Evolutionary conservation across 2,797 vertebrate genomes (phyloP).

Genomic region (Rallus crepitans): DNA sequence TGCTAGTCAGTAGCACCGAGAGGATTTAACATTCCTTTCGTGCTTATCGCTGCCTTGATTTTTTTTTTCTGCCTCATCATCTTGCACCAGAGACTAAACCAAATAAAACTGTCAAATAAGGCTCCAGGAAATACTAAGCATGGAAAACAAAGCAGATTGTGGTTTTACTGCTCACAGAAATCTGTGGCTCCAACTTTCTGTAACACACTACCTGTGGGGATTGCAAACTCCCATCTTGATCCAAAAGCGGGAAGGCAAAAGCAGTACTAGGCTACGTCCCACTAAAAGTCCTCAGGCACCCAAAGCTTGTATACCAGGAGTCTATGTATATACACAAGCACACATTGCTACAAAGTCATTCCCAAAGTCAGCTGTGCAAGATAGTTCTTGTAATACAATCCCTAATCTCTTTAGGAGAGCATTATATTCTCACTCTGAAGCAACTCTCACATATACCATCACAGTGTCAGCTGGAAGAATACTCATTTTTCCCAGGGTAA

Average conservation of each 20-base stretch:
- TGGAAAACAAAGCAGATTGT: not conserved
- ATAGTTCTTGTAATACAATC: constrained; percentile 62
- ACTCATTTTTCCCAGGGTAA: not conserved
- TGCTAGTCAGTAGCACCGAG: not conserved
- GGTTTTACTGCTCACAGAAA: no score
- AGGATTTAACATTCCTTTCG: not conserved
- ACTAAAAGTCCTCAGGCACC: not conserved
- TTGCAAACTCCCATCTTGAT: not conserved
- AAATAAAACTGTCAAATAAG: not conserved
- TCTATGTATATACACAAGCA: constrained; percentile 43
- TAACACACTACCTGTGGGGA: not conserved
- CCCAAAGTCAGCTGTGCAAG: constrained; percentile 42
- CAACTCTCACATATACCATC: not conserved
- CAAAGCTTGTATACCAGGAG: constrained; percentile 29
- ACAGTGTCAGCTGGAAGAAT: not conserved
- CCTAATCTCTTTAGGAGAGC: constrained; percentile 18
- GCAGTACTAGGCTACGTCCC: not conserved
- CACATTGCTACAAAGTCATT: constrained; percentile 64
- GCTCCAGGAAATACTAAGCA: not conserved
- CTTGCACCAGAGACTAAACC: not conserved
- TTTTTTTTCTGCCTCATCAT: not conserved
- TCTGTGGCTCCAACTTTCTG: not conserved
- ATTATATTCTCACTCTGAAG: constrained; percentile 9
- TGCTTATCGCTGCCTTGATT: not conserved
- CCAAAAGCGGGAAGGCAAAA: not conserved